phyloP scores from a whole-genome alignment of 2,113 vertebrate genomes.

The Monopterus albus region DNA sequence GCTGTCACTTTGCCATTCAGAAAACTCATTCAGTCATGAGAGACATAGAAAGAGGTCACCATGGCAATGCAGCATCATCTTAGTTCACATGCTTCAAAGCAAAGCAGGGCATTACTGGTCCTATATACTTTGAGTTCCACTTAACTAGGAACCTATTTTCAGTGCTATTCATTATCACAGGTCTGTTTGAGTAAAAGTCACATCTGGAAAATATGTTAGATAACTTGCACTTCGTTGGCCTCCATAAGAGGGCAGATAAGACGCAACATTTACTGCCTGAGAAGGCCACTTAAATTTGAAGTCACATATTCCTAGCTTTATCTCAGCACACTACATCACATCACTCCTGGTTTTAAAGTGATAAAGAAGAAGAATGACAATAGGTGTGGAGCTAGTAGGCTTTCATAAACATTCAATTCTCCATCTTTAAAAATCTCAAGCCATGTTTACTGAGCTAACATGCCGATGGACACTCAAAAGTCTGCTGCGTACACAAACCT shows the following conservation, averaged over 20 bases:
- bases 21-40: constrained; percentile 59
- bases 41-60: constrained; percentile 57
- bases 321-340: not conserved
- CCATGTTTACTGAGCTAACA: constrained; percentile 19
- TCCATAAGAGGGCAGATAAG: constrained; percentile 17
- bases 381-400: not conserved
- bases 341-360: not conserved
- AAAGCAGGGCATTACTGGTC: constrained; percentile 27
- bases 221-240: constrained; percentile 33
- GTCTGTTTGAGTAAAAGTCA: constrained; percentile 33
- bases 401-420: constrained; percentile 4
- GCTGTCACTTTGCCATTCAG: constrained; percentile 41
- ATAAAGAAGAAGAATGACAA: not conserved
- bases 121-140: constrained; percentile 9
- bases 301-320: constrained; percentile 23
- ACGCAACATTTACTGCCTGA: constrained; percentile 19
- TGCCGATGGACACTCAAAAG: not conserved
- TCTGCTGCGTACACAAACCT: constrained; percentile 10
- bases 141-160: constrained; percentile 25
- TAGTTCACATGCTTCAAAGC: constrained; percentile 21
- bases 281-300: constrained; percentile 28
- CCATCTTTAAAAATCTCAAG: constrained; percentile 15
- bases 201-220: constrained; percentile 39
- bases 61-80: constrained; percentile 46
- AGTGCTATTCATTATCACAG: constrained; percentile 29